These are phyloP conservation scores for Apodemus sylvaticus DNA, from an alignment of 2,113 vertebrate species.

Conservation along the genomic window DNA sequence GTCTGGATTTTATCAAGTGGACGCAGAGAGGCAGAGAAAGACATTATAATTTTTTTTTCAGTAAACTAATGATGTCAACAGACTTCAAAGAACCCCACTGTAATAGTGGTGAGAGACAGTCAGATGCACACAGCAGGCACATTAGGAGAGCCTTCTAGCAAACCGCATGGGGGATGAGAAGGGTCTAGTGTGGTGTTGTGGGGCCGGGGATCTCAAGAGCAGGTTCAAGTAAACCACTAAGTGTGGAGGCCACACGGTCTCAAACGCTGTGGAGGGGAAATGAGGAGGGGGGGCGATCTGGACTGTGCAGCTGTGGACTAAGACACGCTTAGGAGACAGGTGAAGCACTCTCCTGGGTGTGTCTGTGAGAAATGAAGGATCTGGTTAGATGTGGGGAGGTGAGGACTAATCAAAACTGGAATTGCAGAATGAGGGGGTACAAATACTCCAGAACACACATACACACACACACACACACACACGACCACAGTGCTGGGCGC, in stretches of 20 bases:
- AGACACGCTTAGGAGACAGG: too few species aligned
- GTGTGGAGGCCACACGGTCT: neutral
- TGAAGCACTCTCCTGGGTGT: too few species aligned
- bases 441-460: neutral
- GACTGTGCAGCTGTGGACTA: neutral
- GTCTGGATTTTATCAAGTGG: neutral
- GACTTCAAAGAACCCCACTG: neutral
- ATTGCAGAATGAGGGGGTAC: neutral
- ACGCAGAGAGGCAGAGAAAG: neutral
- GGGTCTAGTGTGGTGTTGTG: neutral
- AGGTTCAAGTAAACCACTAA: neutral
- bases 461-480: neutral
- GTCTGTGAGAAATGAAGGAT: neutral
- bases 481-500: neutral
- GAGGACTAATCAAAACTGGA: neutral
- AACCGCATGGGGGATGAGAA: neutral
- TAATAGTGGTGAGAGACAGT: neutral
- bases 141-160: neutral
- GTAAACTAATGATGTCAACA: neutral
- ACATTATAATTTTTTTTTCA: neutral
- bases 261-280: neutral
- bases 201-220: neutral
- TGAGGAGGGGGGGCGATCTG: neutral
- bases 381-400: neutral
- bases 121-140: neutral